A percentile compares a stretch with the other conserved stretches of the same genome.
Conservation (phyloP, 2,888 invertebrate species). For the Subacronicta megacephala region DNA sequence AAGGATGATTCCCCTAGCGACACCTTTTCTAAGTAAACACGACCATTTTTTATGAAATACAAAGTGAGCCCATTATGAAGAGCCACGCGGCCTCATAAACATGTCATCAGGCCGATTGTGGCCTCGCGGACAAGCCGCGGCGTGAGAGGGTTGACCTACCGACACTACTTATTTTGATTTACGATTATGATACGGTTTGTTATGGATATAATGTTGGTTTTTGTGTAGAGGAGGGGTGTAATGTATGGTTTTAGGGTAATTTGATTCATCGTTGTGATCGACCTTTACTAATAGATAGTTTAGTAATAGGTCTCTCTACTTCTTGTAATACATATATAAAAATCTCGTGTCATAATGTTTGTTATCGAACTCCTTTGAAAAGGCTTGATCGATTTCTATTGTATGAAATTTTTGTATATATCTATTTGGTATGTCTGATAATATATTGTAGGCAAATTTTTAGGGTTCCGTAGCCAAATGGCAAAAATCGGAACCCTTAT, state of each 20-base stretch:
- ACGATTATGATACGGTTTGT: constrained; percentile 32
- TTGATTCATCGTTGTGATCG: constrained; percentile 7
- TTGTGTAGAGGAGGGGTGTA: constrained; percentile 27
- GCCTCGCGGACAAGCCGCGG: constrained; percentile 9
- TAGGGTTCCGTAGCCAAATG: too few species aligned
- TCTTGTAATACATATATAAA: too few species aligned
- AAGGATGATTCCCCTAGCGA: constrained; percentile 18
- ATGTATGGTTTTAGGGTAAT: constrained; percentile 20
- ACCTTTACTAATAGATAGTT: neutral
- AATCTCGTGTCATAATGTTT: too few species aligned
- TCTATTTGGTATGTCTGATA: too few species aligned
- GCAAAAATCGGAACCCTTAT: too few species aligned
- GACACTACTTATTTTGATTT: constrained; percentile 54
- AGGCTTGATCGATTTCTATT: too few species aligned
- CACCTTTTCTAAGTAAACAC: constrained; percentile 34
- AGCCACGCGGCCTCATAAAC: constrained; percentile 65
- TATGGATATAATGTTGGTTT: constrained; percentile 30
- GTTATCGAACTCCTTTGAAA: too few species aligned
- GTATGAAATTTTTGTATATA: too few species aligned
- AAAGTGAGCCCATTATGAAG: constrained; percentile 53
- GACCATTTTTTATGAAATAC: constrained; percentile 50
- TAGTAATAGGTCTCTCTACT: neutral
- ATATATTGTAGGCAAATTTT: too few species aligned
- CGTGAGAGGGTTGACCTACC: constrained; percentile 44
- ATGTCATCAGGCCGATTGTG: constrained; percentile 73